Percentiles rank a stretch among this genome's conserved stretches.
Evolutionary conservation across 2,797 vertebrate species (phyloP).

Genomic region (Esox lucius): DNA sequence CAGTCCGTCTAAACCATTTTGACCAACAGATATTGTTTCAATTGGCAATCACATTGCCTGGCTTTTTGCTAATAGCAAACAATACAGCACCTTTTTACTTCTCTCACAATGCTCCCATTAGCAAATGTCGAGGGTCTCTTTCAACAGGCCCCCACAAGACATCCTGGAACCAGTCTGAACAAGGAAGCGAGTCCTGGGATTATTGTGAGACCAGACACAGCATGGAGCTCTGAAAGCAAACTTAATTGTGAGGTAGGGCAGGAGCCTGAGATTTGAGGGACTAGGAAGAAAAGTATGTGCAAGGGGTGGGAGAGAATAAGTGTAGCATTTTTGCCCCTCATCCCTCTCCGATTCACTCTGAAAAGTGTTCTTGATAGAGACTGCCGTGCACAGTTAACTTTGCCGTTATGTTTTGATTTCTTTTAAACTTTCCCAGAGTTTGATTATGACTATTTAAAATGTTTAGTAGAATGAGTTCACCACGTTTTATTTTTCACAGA

Average conservation of each 20-base stretch:
- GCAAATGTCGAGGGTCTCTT: not conserved
- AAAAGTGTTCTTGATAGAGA: not conserved
- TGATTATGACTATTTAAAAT: not conserved
- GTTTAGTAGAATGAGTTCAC: not conserved
- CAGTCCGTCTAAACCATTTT: too few species aligned
- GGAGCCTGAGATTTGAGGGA: slow-evolving; percentile 37
- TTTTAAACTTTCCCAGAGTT: too few species aligned
- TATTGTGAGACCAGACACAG: slow-evolving; percentile 52
- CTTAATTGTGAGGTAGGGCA: slow-evolving; percentile 42
- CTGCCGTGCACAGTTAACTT: not conserved
- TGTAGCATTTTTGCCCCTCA: slow-evolving; percentile 12
- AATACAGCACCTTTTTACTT: not conserved
- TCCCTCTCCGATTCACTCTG: not conserved
- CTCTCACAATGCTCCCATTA: not conserved
- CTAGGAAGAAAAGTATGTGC: slow-evolving; percentile 1
- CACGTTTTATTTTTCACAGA: not conserved
- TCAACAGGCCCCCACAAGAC: not conserved
- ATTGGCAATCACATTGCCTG: too few species aligned
- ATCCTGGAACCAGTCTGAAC: slow-evolving; percentile 3
- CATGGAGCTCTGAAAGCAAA: slow-evolving; percentile 31
- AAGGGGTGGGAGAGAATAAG: slow-evolving; percentile 4
- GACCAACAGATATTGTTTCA: too few species aligned
- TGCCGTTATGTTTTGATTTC: not conserved
- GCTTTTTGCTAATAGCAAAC: not conserved
- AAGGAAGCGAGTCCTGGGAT: slow-evolving; percentile 29